phyloP scores from a whole-genome alignment of 2,888 invertebrate genomes.

The Penaeus monodon region DNA sequence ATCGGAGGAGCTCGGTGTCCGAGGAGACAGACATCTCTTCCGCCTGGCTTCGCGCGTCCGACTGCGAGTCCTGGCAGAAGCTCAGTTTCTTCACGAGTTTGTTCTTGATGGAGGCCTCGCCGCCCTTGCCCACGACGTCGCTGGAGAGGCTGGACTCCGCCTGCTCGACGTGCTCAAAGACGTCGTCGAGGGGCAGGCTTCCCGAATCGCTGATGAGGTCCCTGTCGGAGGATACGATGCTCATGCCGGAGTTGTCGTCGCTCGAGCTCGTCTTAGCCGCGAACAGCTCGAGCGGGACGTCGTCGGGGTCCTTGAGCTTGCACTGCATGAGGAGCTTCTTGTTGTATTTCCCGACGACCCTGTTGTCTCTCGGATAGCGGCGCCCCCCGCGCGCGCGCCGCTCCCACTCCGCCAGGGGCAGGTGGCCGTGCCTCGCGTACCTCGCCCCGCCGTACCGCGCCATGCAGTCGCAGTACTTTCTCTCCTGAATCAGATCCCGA shows the following conservation, averaged over 20 bases:
- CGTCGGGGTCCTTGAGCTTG: slow-evolving; percentile 22
- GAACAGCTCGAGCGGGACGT: slow-evolving; percentile 49
- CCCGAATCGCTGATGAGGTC: not conserved
- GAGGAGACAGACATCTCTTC: not conserved
- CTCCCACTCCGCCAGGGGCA: not conserved
- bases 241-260: not conserved
- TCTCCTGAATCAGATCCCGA: slow-evolving; percentile 5
- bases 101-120: slow-evolving; percentile 9
- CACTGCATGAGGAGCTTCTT: slow-evolving; percentile 47
- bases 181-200: not conserved
- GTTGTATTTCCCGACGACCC: slow-evolving; percentile 35
- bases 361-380: slow-evolving; percentile 6
- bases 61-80: too few species aligned
- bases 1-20: not conserved
- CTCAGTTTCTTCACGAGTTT: not conserved
- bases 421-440: slow-evolving; percentile 7
- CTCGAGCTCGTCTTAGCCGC: slow-evolving; percentile 22
- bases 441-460: slow-evolving; percentile 27
- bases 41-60: not conserved
- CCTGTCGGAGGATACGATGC: slow-evolving; percentile 9
- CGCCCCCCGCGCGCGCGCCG: not conserved
- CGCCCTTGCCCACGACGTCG: slow-evolving; percentile 15
- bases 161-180: too few species aligned
- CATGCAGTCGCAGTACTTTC: slow-evolving; percentile 26
- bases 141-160: slow-evolving; percentile 2